Base-by-base conservation (phyloP, 2,888 invertebrate genomes). In the Drosophila colorata region DNA sequence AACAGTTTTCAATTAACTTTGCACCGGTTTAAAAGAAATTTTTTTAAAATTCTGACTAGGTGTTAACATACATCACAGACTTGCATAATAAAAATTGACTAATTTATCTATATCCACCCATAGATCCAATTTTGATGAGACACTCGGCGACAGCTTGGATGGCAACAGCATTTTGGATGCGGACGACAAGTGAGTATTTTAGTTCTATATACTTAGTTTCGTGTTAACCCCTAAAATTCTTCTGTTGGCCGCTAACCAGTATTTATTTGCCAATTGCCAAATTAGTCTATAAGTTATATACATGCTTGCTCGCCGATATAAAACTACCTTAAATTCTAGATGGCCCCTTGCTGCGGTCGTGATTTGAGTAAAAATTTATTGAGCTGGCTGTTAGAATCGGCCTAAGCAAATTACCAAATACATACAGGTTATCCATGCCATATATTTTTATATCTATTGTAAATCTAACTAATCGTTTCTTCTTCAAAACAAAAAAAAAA, bases 71-170 rank as follows among this genome's bases (percentile, higher is more conserved):
- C 20, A 20, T 20, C 20, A 4, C 20, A 20, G 4, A 20, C 2
- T 28, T 28, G 2, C 28, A 28, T 0, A 28, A 33, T 13, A 13
- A 1, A 13, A 33, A 13, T 13, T 33, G 11, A 16, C 3, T 41
- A 11, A 25, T 18, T 37, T 18, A 2, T 1, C 4, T 4, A n/a
- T 1, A 33, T 35, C 9, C 8, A 20, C 0, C 6, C 4, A 13
- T 14, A 88, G 85, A 63, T 86, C 84, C 4, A 88, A 74, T 38
- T 85, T 86, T 41, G 88, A 85, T 58, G 85, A 85, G 58, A 88
- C 88, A 0, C 52, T 85, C 52, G 80, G 85, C 20, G 87, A 85
- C 4, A 85, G 88, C 13, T 57, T 88, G 66, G 88, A 85, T 69
- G 73, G 84, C 35, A 83, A 69, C 49, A 88, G 88, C 51, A 83